A percentile compares a stretch with the other conserved stretches of the same genome.
These are phyloP conservation scores for Ellobium chinense DNA, from an alignment of 2,888 invertebrate species.

Conservation along the genomic window DNA sequence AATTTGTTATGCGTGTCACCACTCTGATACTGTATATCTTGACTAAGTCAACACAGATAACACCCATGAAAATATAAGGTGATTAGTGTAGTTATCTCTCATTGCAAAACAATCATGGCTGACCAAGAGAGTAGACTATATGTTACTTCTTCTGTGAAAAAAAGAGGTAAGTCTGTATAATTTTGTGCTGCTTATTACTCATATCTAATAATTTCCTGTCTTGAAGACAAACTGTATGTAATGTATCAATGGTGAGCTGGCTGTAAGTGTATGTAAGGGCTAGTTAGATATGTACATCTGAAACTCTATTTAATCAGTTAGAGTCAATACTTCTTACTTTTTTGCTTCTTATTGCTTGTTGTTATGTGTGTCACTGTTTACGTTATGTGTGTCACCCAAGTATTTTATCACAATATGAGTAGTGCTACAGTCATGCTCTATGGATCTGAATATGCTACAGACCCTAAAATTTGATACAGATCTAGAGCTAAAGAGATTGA, in stretches of 20 bases:
- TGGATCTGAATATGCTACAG: neutral
- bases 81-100: neutral
- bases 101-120: neutral
- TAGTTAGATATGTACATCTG: neutral
- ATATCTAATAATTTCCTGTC: neutral
- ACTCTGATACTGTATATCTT: neutral
- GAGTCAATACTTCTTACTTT: neutral
- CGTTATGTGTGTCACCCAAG: neutral
- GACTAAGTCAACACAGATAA: neutral
- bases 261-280: neutral
- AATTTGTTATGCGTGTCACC: neutral
- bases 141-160: neutral
- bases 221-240: neutral
- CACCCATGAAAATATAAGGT: neutral
- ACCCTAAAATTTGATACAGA: neutral
- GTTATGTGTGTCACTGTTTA: neutral
- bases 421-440: neutral
- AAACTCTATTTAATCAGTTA: neutral
- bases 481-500: neutral
- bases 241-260: too few species aligned
- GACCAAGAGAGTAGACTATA: neutral
- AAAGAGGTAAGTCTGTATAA: neutral
- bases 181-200: neutral
- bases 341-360: neutral
- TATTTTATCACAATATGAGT: neutral